Evolutionary conservation across 2,113 vertebrate species (phyloP).

Genomic region (pig (Sus scrofa)): T2T-Sscrofa CM000817.6:156057501-156058000

Average conservation of each 20-base stretch:
- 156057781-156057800: background rate
- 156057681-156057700: background rate
- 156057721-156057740: background rate
- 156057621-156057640: too few relatives aligned
- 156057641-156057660: background rate
- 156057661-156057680: background rate
- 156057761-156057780: background rate
- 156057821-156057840: background rate
- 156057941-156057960: constrained; percentile 5
- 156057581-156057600: background rate
- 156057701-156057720: background rate
- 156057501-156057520: background rate
- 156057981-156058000: background rate
- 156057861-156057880: background rate
- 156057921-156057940: background rate
- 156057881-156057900: background rate
- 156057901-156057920: background rate
- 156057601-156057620: background rate
- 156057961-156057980: background rate
- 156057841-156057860: background rate
- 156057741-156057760: background rate
- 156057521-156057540: background rate
- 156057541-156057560: background rate
- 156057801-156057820: background rate
- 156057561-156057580: background rate